Base-by-base conservation (phyloP, 2,888 invertebrate genomes). In the Apomyelois bistriatella region DNA sequence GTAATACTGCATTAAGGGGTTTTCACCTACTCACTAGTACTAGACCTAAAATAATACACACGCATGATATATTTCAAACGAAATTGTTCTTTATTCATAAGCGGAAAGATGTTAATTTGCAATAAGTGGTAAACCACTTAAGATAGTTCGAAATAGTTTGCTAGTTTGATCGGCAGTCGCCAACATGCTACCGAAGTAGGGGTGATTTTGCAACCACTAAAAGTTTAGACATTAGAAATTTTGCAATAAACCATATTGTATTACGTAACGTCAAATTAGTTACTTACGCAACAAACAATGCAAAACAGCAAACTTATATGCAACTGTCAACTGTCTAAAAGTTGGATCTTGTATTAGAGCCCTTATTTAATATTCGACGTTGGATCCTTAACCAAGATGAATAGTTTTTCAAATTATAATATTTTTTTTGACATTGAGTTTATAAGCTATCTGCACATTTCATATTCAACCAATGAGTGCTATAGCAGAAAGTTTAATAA, bases 151-250 rank as follows among this genome's bases (percentile, higher is more conserved):
- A 55, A 60, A 61, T 61, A 71, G 66, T 72, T 66, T 50, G 62
- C 64, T 56, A 64, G 66, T 69, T 72, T 71, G 68, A 72, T 72
- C 68, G 68, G 70, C 66, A 68, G 68, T 70, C 62, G 65, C 64
- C 57, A 66, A 75, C 72, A 70, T 69, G 66, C 64, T 70, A 64
- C 64, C 62, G 56, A 68, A 67, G 62, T 64, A 60, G 58, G 53
- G 56, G 53, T 52, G 42, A 28, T 56, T 57, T 49, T 56, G 54
- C 42, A 50, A 58, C 59, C 50, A 56, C 56, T 47, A 50, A 56
- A 47, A 57, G 47, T 53, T n/a, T 17, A 13, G 43, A 43, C 12
- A 3, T 35, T 10, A 0, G 13, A 35, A 13, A 38, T 38, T 38
- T 38, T 22, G 5, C 5, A 22, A 22, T 22, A 22, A 22, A 22